Evolutionary conservation across 1,140 invertebrate genomes (phyloP), one percentile per base, ranked within the genome.

Genomic region (Goniozus legneri): DNA sequence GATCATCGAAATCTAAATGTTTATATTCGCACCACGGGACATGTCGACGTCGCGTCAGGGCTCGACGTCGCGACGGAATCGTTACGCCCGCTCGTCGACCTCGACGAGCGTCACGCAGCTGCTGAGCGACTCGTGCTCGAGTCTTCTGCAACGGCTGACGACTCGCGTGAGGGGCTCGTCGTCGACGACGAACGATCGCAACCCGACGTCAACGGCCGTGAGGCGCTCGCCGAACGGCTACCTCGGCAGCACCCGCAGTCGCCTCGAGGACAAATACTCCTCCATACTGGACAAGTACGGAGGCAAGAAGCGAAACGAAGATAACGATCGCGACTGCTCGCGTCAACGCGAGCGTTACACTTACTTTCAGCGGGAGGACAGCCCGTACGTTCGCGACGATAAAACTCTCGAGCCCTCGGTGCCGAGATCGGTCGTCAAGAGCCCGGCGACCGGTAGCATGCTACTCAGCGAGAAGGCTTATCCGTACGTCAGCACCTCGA

Each of bases 61-160:
- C 10, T 54, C 59, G 27, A 18, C 48, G 24, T n/a, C 35, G 12
- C 47, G 45, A 20, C 54, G 80, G 42, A 78, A 79, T 57, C 79
- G 86, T 24, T 90, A 89, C 70, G 76, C 82, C 30, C 82, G 89
- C 14, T 84, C 87, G 14, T 87, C 87, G 20, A 82, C 80, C 12
- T 81, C 80, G 22, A 89, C 87, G 12, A 91, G 88, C 73, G 88
- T 92, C 43, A 88, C 88, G 34, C 89, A 92, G 69, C 75, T 92
- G 51, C 74, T 92, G 46, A 87, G 82, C 38, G 89, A 92, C 61
- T 89, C 88, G 47, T 92, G 88, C 72, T 86, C 87, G 50, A 92
- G 81, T 71, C 79, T 92, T 19, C 78, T 92, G 43, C 88, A 91
- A 57, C 77, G 88, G 35, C 73, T 92, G 52, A 85, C 87, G 0